Conservation (phyloP, 2,113 vertebrate genomes). For the Mesembrinibis cayennensis region DNA sequence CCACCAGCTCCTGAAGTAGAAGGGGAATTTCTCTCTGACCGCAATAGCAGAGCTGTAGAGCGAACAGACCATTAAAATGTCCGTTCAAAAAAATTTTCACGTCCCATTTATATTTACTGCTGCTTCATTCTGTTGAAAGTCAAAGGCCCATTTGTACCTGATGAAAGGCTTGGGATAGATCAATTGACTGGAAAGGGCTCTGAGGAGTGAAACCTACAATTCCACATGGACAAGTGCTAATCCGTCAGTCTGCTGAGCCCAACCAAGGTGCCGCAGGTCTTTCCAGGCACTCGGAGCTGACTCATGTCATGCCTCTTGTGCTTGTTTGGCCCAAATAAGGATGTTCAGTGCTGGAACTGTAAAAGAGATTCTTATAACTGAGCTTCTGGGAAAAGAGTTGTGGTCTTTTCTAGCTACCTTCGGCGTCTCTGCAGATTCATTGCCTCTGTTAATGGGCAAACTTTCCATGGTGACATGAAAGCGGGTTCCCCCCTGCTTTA, state of each 20-base stretch:
- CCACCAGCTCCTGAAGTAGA: not conserved
- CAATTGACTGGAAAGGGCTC: constrained; percentile 10
- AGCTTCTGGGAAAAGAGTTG: not conserved
- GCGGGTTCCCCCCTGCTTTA: accelerated
- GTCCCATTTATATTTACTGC: constrained; percentile 14
- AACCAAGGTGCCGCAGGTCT: not conserved
- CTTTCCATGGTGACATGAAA: not conserved
- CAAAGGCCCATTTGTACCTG: not conserved
- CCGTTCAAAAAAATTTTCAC: not conserved
- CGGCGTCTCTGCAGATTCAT: not conserved
- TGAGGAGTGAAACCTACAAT: not conserved
- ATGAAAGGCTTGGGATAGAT: constrained; percentile 26
- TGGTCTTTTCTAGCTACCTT: not conserved
- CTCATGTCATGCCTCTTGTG: not conserved
- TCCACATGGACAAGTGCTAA: not conserved
- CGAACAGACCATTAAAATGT: constrained; percentile 11
- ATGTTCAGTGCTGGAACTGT: not conserved
- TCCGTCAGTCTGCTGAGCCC: not conserved
- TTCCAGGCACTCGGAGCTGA: not conserved
- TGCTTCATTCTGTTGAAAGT: constrained; percentile 6
- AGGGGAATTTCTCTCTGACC: not conserved
- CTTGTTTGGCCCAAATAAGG: not conserved
- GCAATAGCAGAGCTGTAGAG: not conserved
- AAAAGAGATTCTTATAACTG: not conserved
- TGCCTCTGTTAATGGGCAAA: not conserved